Base-by-base conservation (phyloP, 2,888 invertebrate genomes). In the Siphlonurus alternatus region DNA sequence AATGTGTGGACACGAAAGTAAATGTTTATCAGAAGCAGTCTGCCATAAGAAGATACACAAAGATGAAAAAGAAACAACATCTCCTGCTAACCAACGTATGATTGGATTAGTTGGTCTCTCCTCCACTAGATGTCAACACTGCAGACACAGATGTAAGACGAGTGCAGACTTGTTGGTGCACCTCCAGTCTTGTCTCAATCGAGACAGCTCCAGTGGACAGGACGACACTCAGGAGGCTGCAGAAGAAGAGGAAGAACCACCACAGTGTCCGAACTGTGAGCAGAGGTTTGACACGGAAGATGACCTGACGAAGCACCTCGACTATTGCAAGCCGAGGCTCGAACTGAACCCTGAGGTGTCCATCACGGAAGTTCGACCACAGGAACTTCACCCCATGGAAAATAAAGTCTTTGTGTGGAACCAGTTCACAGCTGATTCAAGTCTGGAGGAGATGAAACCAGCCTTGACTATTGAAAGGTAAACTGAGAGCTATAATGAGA, bases 371-470 rank as follows among this genome's bases (percentile, higher is more conserved):
- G 76, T 77, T 60, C 76, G 75, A 70, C 78, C 56, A 23, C 62
- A 53, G 18, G 66, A 65, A 19, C 82, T 82, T 2, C 88, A 87
- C 75, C 87, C 87, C 0, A 87, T 87, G 87, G 88, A 89, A 74
- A 88, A 89, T 71, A 83, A 84, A 60, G 87, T 88, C 20, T 89
- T 89, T 74, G 87, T 89, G 24, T 89, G 89, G 89, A 89, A 88
- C 18, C 23, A 61, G 24, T 20, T 18, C 15, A 24, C 18, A 5
- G 3, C 18, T 5, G 23, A 20, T 20, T 20, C 24, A 15, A 23
- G 7, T 3, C 22, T 5, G 7, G 22, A 56, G 20, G 56, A 56
- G 22, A 56, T 56, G 19, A 56, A 56, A 56, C 56, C 56, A 56
- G 5, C 56, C 5, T 20, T 56, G 7, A 56, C 56, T 20, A 56